These are phyloP conservation scores for Siniperca obscura DNA, from an alignment of 2,797 vertebrate species.

Conservation along the genomic window DNA sequence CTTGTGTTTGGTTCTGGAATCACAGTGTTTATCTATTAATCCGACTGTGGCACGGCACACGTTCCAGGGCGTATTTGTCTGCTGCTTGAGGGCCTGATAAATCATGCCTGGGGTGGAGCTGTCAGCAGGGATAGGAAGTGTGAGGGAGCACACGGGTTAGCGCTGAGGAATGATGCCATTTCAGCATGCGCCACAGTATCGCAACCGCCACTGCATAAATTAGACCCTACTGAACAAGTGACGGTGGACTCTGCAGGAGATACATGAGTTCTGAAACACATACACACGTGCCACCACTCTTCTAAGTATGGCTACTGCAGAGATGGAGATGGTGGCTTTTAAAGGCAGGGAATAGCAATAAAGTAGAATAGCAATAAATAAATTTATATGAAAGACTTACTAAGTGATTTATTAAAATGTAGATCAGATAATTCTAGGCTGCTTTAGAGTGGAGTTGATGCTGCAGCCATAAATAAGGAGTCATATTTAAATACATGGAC, in stretches of 20 bases:
- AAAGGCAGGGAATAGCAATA: slow-evolving; percentile 46
- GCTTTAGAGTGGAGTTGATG: slow-evolving; percentile 23
- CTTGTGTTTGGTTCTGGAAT: slow-evolving; percentile 62
- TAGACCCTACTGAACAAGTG: slow-evolving; percentile 76
- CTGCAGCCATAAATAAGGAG: slow-evolving; percentile 11
- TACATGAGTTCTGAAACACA: slow-evolving; percentile 74
- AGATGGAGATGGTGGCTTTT: slow-evolving; percentile 45
- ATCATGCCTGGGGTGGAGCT: slow-evolving; percentile 75
- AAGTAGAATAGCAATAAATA: slow-evolving; percentile 49
- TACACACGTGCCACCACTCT: slow-evolving; percentile 33
- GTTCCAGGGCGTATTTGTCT: slow-evolving; percentile 67
- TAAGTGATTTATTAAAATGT: slow-evolving; percentile 43
- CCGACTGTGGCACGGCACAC: slow-evolving; percentile 59
- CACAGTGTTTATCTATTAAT: slow-evolving; percentile 78
- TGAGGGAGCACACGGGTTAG: slow-evolving; percentile 73
- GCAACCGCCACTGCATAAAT: slow-evolving; percentile 81
- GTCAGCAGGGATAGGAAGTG: slow-evolving; percentile 71
- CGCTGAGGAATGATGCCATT: slow-evolving; percentile 82
- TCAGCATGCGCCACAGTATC: slow-evolving; percentile 77
- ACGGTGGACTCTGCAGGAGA: slow-evolving; percentile 72
- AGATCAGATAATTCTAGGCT: slow-evolving; percentile 27
- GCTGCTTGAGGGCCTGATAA: slow-evolving; percentile 77
- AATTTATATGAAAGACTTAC: slow-evolving; percentile 48
- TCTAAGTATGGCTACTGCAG: slow-evolving; percentile 70
- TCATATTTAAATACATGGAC: slow-evolving; percentile 14